Base-by-base conservation (phyloP, 35 echinoderm and acorn worm genomes). In the Apostichopus californicus region DNA sequence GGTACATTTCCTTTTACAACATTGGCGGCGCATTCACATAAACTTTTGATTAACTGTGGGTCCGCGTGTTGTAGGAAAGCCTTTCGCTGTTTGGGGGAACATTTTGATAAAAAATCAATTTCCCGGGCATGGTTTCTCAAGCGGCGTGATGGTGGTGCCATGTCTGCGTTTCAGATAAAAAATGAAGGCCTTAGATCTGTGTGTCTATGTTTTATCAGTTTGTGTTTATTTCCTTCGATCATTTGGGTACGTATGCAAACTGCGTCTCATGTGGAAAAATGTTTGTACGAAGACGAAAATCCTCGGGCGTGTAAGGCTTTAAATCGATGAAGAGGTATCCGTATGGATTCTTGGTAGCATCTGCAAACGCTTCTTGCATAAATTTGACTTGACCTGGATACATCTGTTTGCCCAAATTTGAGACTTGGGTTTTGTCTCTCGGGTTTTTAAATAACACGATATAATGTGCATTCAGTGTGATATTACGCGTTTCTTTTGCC, bases 401-500 rank as follows among this genome's bases (percentile, higher is more conserved):
- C 91, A 95, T 90, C 34, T 96, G 92, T 87, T 88, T 91, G 21
- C 78, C 87, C 10, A 94, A 57, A 88, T 94, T 79, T 5, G 79
- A 68, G 24, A 96, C 89, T 91, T 96, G 95, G 5, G 95, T 78
- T 87, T 81, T 81, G 77, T 96, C 95, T 57, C 95, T 71, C 1
- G 95, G 92, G 77, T 94, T 91, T 87, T 93, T 93, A 60, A 25
- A 91, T 10, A 94, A 25, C 22, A 91, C 88, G 13, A 93, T 90
- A 87, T 90, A 93, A 9, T 95, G 86, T n/a, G 92, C 77, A 85
- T 95, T 95, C 9, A 95, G 78, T 56, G 84, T 95, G 7, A 96
- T 96, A 57, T 94, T 96, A 55, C 95, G 7, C 15, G 86, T 86
- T 73, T 96, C 93, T 52, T 94, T 93, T 54, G 93, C 88, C 7